phyloP scores from a whole-genome alignment of 2,113 vertebrate species.

The Hydropotes inermis region DNA sequence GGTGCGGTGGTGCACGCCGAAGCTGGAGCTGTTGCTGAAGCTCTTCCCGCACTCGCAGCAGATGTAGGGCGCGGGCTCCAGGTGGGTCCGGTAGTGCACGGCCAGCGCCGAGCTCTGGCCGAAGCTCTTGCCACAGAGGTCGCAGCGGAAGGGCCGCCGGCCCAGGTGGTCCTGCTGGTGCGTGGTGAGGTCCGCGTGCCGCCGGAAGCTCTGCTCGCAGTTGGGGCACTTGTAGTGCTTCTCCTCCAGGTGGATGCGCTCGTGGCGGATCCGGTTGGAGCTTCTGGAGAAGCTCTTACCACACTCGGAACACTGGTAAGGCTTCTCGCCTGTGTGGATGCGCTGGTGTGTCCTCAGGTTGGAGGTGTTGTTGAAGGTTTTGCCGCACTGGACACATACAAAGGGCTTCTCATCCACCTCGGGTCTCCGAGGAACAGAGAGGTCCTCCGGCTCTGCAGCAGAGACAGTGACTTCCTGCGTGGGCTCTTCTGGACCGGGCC shows the following conservation, averaged over 20 bases:
- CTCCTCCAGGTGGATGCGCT: slow-evolving; percentile 74
- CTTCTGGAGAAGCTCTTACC: slow-evolving; percentile 74
- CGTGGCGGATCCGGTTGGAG: slow-evolving; percentile 69
- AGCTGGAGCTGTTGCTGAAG: slow-evolving; percentile 76
- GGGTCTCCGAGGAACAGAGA: not conserved
- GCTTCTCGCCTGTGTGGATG: slow-evolving; percentile 47
- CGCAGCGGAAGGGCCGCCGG: slow-evolving; percentile 73
- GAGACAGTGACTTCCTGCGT: not conserved
- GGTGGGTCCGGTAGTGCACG: slow-evolving; percentile 66
- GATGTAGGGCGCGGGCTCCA: slow-evolving; percentile 70
- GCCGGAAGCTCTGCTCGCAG: slow-evolving; percentile 74
- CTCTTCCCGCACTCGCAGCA: slow-evolving; percentile 75
- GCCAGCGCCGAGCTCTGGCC: slow-evolving; percentile 65
- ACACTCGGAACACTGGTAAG: slow-evolving; percentile 70
- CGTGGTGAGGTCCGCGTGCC: slow-evolving; percentile 67
- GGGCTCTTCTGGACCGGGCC: not conserved
- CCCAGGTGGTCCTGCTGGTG: slow-evolving; percentile 76
- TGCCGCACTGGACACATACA: slow-evolving; percentile 67
- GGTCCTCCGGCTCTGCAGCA: not conserved
- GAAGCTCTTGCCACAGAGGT: slow-evolving; percentile 72
- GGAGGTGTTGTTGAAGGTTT: slow-evolving; percentile 66
- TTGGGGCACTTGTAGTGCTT: slow-evolving; percentile 73
- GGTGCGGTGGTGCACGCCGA: slow-evolving; percentile 74
- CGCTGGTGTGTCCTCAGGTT: slow-evolving; percentile 56
- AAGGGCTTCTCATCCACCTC: slow-evolving; percentile 54